These are phyloP conservation scores for Tupiocoris notatus DNA, from an alignment of 2,888 invertebrate species.

Conservation along the genomic window DNA sequence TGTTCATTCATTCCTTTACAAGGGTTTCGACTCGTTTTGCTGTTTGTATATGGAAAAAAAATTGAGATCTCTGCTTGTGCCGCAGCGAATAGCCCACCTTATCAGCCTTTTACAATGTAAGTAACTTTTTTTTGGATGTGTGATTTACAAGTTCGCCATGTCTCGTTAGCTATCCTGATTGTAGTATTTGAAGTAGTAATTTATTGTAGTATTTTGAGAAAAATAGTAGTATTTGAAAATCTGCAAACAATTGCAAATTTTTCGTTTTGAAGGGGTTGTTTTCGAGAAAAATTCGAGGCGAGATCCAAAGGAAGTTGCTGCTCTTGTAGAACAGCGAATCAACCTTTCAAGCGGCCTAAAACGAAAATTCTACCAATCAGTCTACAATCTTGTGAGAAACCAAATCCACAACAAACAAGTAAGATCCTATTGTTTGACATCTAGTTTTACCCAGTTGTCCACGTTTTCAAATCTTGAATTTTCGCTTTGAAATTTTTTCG, in stretches of 20 bases:
- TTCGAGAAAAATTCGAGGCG: slow-evolving; percentile 47
- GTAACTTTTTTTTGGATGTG: slow-evolving; percentile 43
- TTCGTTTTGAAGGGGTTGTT: slow-evolving; percentile 45
- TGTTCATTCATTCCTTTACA: slow-evolving; percentile 56
- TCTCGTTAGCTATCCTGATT: too few relatives aligned
- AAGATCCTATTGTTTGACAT: too few relatives aligned
- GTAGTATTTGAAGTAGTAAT: background rate
- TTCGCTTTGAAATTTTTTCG: background rate
- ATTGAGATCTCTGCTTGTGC: slow-evolving; percentile 56
- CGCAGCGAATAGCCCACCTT: slow-evolving; percentile 61
- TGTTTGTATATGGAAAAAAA: slow-evolving; percentile 54
- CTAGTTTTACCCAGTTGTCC: background rate
- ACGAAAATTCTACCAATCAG: slow-evolving; percentile 52
- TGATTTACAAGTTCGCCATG: too few relatives aligned
- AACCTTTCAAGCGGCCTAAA: slow-evolving; percentile 53
- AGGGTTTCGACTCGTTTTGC: slow-evolving; percentile 56
- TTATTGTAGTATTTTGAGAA: slow-evolving; percentile 1
- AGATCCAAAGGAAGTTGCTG: slow-evolving; percentile 47
- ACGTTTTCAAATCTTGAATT: background rate
- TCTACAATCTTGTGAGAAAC: slow-evolving; percentile 58
- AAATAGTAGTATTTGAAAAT: slow-evolving; percentile 48
- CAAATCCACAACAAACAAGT: slow-evolving; percentile 62
- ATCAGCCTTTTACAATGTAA: slow-evolving; percentile 62
- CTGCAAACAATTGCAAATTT: too few relatives aligned
- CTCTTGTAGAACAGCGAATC: slow-evolving; percentile 42